Evolutionary conservation across 2,888 invertebrate genomes (phyloP), one percentile per base, ranked within the genome.

Genomic region (Neoitamus cyanurus): DNA sequence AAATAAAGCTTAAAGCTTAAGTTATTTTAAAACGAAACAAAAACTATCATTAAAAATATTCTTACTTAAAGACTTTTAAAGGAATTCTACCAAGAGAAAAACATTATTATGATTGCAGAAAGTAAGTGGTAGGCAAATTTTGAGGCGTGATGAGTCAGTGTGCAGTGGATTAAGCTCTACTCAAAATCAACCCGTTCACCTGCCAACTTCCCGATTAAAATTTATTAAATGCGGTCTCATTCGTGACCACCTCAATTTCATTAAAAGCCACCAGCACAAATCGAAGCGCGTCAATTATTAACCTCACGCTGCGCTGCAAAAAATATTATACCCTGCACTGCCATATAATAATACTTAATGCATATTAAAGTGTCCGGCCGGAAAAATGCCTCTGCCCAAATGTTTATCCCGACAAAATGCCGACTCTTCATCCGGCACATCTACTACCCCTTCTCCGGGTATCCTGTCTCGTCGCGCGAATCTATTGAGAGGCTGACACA

Each of bases 201-300:
- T 58, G 25, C 58, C 58, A 58, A 58, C 58, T 20, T 7, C 3
- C 42, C 58, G 25, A 58, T 58, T 58, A 58, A 58, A 58, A 58
- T 58, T 58, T 58, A 58, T 58, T 58, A 58, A 58, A 58, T 58
- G 58, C 58, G 58, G 58, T 58, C 58, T 58, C 58, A 58, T 58
- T 20, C 58, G 20, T 25, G 58, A 58, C 58, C 58, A 58, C 0
- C 58, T 4, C 58, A 58, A 58, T 58, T 58, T 9, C 58, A 58
- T 58, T 58, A 58, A 58, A 58, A 58, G 25, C 20, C 25, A 6
- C 58, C 58, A 9, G 58, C 58, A 25, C 58, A 58, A 58, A 25
- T 58, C 58, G 58, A 58, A 58, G 6, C 25, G 9, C 20, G 25
- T 58, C 58, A 58, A 58, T 58, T 58, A 58, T 58, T 58, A 58